Base-by-base conservation (phyloP, 2,888 invertebrate genomes). In the Anaspis maculata region DNA sequence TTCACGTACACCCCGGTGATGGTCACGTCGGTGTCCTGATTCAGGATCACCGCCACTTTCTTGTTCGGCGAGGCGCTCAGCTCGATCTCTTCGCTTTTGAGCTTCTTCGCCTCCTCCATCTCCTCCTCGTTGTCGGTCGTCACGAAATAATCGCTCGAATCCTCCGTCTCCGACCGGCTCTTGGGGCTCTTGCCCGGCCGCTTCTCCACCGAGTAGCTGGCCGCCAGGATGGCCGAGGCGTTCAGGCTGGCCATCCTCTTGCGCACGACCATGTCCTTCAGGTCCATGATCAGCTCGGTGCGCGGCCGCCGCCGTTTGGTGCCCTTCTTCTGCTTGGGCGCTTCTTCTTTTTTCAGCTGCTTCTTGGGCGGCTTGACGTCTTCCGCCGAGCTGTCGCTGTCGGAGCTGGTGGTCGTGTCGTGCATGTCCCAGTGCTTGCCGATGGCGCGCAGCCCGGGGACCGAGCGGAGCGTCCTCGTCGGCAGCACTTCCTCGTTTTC, bases 221-320 rank as follows among this genome's bases (percentile, higher is more conserved):
- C 90, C 0, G 89, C 88, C 45, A 91, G 71, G 52, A 91, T 90
- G 12, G 91, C 91, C 19, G 85, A 83, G 9, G 91, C 91, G 62
- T 91, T 91, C 15, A 91, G 68, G 58, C 88, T 88, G 12, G 91
- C 91, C 89, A 91, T 89, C 15, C 91, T 75, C 59, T 90, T 91
- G 48, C 84, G 76, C 10, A 89, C 88, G 3, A 89, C 81, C 77
- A 88, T 86, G 48, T 88, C 88, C 53, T 85, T 85, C 27, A 88
- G 69, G 54, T 87, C 87, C 83, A 84, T 83, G 14, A 78, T 73
- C 23, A 77, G 65, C 59, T 79, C 79, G 33, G 70, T 72, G 45
- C 74, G 67, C 41, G 72, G 75, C n/a, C 74, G 66, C 45, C 72
- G 69, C 51, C 73, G 72, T 51, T 73, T 73, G 2, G 69, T 62